These are phyloP conservation scores for Ia io DNA, from an alignment of 2,113 vertebrate species.

Conservation along the genomic window DNA sequence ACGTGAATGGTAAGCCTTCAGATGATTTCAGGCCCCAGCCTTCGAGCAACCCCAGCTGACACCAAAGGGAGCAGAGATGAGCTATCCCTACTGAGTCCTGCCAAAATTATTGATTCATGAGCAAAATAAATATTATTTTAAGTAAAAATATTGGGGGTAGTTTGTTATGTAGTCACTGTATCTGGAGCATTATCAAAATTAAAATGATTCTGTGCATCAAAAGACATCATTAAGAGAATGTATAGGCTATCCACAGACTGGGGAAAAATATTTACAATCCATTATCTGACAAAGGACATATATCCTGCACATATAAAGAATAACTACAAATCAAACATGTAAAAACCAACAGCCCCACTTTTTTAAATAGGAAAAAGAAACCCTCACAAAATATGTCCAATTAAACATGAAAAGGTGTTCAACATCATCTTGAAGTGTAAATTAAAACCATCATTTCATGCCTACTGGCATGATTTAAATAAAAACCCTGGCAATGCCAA, in stretches of 20 bases:
- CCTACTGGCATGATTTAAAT: not conserved
- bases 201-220: not conserved
- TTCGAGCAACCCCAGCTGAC: not conserved
- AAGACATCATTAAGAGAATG: constrained; percentile 16
- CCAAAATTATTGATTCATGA: not conserved
- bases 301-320: not conserved
- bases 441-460: constrained; percentile 14
- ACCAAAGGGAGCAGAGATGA: not conserved
- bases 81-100: not conserved
- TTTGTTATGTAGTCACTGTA: not conserved
- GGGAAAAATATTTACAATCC: not conserved
- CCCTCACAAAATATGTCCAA: not conserved
- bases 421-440: not conserved
- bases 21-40: not conserved
- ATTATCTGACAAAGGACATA: not conserved
- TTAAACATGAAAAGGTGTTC: constrained; percentile 20
- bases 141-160: not conserved
- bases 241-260: not conserved
- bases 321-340: not conserved
- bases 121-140: constrained; percentile 23
- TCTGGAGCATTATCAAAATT: constrained; percentile 11
- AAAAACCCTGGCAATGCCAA: not conserved
- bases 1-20: not conserved
- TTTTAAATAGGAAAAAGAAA: not conserved
- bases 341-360: not conserved